Percentiles rank a stretch among this genome's conserved stretches.
phyloP scores from a whole-genome alignment of 2,113 vertebrate genomes.

The Rhombomys opimus region DNA sequence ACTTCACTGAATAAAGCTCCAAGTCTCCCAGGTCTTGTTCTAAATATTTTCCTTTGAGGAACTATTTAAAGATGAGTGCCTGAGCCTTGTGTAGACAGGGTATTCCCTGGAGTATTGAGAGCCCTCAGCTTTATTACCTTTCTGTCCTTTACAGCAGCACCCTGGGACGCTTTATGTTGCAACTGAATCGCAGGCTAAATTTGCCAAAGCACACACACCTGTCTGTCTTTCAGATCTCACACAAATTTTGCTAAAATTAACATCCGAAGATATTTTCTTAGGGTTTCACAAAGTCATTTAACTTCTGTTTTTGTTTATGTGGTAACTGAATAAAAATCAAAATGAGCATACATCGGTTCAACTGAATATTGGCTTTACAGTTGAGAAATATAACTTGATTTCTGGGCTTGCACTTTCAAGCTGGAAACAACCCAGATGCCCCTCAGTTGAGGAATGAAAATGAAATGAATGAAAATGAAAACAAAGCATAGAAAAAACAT shows the following conservation, averaged over 20 bases:
- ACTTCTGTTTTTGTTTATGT: neutral
- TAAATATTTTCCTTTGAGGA: slow-evolving; percentile 49
- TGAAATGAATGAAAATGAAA: neutral
- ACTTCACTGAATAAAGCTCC: neutral
- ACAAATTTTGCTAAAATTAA: neutral
- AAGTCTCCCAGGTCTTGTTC: slow-evolving; percentile 38
- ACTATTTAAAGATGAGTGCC: slow-evolving; percentile 4
- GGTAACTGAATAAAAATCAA: neutral
- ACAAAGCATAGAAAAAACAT: neutral
- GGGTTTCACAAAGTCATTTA: neutral
- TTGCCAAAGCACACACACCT: neutral
- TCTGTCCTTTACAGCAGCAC: slow-evolving; percentile 3
- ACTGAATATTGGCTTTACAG: neutral
- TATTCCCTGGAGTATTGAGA: slow-evolving; percentile 34
- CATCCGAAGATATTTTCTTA: neutral
- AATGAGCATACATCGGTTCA: neutral
- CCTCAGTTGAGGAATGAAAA: too few relatives aligned
- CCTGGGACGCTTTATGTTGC: neutral
- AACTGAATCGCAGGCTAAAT: neutral
- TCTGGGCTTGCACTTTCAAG: neutral
- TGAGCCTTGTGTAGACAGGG: slow-evolving; percentile 29
- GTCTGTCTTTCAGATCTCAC: neutral
- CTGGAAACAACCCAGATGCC: too few relatives aligned
- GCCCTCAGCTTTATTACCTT: neutral
- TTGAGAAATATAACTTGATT: neutral